A percentile compares a stretch with the other conserved stretches of the same genome.
These are phyloP conservation scores for Antigone vipio DNA, from an alignment of 2,113 vertebrate genomes.

Conservation along the genomic window DNA sequence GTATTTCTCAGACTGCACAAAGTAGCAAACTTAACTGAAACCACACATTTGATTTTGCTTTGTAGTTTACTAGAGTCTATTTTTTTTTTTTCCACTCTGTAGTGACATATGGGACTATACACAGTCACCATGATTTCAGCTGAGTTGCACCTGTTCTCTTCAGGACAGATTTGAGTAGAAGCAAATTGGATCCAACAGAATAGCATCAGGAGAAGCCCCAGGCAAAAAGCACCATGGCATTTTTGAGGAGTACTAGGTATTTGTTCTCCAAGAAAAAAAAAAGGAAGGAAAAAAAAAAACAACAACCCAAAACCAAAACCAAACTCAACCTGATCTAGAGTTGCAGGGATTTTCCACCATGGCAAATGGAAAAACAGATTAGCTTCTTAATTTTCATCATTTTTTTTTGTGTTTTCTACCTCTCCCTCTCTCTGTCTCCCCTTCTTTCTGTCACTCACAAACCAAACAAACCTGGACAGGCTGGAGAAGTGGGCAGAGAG, in stretches of 20 bases:
- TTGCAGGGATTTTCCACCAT: not conserved
- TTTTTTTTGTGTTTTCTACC: not conserved
- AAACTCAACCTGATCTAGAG: not conserved
- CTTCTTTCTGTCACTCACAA: not conserved
- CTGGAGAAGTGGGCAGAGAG: not conserved
- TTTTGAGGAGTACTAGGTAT: not conserved
- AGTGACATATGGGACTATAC: not conserved
- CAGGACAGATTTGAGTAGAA: not conserved
- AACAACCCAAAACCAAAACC: not conserved
- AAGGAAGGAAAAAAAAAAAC: no score
- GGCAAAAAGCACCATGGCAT: not conserved
- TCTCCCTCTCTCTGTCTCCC: not conserved
- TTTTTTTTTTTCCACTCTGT: not conserved
- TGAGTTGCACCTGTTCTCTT: conserved; percentile 14
- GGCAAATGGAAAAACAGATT: not conserved
- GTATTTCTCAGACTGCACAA: not conserved
- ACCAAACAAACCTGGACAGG: not conserved
- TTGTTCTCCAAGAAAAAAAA: not conserved
- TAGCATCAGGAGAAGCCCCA: not conserved
- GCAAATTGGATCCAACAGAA: not conserved
- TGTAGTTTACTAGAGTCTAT: not conserved
- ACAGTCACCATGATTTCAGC: not conserved
- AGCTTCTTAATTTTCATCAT: not conserved
- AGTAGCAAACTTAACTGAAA: not conserved
- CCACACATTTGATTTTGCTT: not conserved